Evolutionary conservation across 2,888 invertebrate genomes (phyloP), one percentile per base, ranked within the genome.

Genomic region (Xestobium rufovillosum): DNA sequence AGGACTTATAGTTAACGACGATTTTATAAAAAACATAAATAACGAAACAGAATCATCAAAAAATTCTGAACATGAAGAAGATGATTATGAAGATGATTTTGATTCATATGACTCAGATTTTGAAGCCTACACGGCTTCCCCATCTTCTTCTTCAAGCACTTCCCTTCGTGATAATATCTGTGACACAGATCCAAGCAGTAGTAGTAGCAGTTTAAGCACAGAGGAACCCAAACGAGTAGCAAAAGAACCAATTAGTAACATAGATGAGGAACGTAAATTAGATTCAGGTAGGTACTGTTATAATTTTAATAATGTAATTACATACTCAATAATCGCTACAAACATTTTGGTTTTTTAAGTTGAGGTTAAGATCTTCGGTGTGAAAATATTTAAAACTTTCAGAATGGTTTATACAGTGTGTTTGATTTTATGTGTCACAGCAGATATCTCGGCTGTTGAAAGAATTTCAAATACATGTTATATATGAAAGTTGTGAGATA

Each of bases 281-380:
- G 76, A 76, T 53, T 76, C 76, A 0, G 76, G 76, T 1, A 71
- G n/a, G n/a, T n/a, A n/a, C n/a, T n/a, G n/a, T n/a, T n/a, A n/a
- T n/a, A n/a, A n/a, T n/a, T n/a, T n/a, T n/a, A n/a, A n/a, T n/a
- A n/a, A n/a, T n/a, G n/a, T n/a, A n/a, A n/a, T n/a, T n/a, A n/a
- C n/a, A n/a, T n/a, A n/a, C n/a, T n/a, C n/a, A n/a, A n/a, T n/a
- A n/a, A n/a, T n/a, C n/a, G n/a, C n/a, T n/a, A n/a, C n/a, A n/a
- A n/a, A n/a, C n/a, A n/a, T n/a, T n/a, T n/a, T n/a, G n/a, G n/a
- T n/a, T n/a, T n/a, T n/a, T n/a, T n/a, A n/a, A n/a, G n/a, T n/a
- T n/a, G n/a, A n/a, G n/a, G n/a, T n/a, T n/a, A n/a, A n/a, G n/a
- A n/a, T n/a, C n/a, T n/a, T n/a, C n/a, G n/a, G n/a, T n/a, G n/a